These are phyloP conservation scores for Phoenicopterus ruber DNA, from an alignment of 2,113 vertebrate species.

Conservation along the genomic window DNA sequence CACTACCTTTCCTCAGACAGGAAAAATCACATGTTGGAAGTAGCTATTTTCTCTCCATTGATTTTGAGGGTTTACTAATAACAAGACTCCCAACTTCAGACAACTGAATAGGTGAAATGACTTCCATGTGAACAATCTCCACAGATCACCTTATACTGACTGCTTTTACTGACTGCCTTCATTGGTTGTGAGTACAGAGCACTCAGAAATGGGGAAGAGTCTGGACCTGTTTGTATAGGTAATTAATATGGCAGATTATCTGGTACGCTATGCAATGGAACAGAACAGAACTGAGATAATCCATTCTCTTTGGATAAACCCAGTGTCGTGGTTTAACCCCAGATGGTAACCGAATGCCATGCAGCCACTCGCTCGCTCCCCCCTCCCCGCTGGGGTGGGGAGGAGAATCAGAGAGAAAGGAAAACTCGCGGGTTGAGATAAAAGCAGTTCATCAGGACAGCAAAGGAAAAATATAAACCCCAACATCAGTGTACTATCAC, in stretches of 20 bases:
- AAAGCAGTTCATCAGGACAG: no score
- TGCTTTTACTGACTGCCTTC: neutral
- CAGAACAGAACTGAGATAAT: neutral
- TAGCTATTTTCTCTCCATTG: neutral
- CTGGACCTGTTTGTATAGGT: neutral
- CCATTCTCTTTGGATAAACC: neutral
- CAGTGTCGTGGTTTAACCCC: no score
- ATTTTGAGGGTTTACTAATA: neutral
- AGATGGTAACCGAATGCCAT: no score
- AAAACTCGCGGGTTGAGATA: no score
- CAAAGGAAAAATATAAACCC: no score
- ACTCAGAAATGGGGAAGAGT: neutral
- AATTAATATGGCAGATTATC: neutral
- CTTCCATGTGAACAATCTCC: neutral
- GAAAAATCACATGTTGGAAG: neutral
- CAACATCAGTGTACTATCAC: no score
- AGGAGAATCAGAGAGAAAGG: no score
- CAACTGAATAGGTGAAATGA: neutral
- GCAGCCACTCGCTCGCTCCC: no score
- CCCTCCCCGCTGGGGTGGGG: no score
- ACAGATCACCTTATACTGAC: neutral
- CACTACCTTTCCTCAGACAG: neutral
- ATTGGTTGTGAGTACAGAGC: neutral
- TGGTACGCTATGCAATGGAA: neutral
- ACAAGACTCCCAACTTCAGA: neutral